A percentile compares a stretch with the other conserved stretches of the same genome.
phyloP scores from a whole-genome alignment of 1,140 invertebrate genomes.

The Contarinia nasturtii region DNA sequence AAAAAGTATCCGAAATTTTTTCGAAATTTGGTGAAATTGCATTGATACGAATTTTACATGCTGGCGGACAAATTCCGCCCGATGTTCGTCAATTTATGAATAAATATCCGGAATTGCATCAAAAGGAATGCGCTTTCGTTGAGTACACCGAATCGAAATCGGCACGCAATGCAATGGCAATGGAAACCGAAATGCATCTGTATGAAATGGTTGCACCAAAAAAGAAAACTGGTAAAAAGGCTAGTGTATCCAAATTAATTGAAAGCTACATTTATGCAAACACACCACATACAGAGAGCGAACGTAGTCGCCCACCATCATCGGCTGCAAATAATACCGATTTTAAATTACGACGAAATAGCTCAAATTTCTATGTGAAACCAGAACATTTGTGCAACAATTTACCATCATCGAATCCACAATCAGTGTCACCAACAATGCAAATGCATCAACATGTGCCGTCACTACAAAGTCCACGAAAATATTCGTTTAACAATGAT shows the following conservation, averaged over 20 bases:
- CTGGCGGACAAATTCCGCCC: slow-evolving; percentile 69
- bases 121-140: slow-evolving; percentile 67
- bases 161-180: slow-evolving; percentile 56
- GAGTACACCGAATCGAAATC: slow-evolving; percentile 77
- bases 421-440: slow-evolving; percentile 8
- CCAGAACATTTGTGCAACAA: not conserved
- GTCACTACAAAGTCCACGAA: slow-evolving; percentile 3
- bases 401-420: not conserved
- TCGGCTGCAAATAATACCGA: slow-evolving; percentile 16
- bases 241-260: slow-evolving; percentile 20
- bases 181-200: slow-evolving; percentile 21
- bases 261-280: slow-evolving; percentile 22
- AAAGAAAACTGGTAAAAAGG: slow-evolving; percentile 24
- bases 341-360: slow-evolving; percentile 17
- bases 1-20: slow-evolving; percentile 75
- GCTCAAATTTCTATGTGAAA: slow-evolving; percentile 3
- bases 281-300: slow-evolving; percentile 12
- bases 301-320: slow-evolving; percentile 16
- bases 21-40: slow-evolving; percentile 73
- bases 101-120: slow-evolving; percentile 72
- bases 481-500: not conserved
- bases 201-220: slow-evolving; percentile 23
- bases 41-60: slow-evolving; percentile 62
- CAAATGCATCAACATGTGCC: slow-evolving; percentile 1
- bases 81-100: slow-evolving; percentile 76